Base-by-base conservation (phyloP, 2,113 vertebrate genomes). In the Lagopus leucura region DNA sequence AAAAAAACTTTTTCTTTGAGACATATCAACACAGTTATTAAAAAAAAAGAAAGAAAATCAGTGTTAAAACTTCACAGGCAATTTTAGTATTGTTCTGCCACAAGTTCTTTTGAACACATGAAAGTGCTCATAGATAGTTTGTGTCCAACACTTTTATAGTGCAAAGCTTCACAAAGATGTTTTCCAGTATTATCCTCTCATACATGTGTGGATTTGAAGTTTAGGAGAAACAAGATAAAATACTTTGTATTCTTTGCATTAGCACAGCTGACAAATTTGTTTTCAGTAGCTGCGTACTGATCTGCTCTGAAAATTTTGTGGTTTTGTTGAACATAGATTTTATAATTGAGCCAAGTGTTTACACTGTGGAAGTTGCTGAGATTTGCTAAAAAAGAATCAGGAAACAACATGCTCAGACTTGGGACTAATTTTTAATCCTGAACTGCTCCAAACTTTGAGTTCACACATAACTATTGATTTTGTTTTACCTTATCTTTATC, bases 1-100 rank as follows among this genome's bases (percentile, higher is more conserved):
- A 52, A 0, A 47, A 43, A 43, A 43, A 17, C 42, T 14, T 52
- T 45, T 70, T 10, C 13, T 36, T 24, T 60, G 17, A 84, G 82
- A 58, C 1, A 32, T 2, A 1, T 81, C 15, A 71, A 47, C 6
- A 0, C 11, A 11, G 3, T n/a, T 65, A 19, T 28, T 52, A 15
- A 52, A 42, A 45, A 42, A 45, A 22, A 55, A 45, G 8, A 6
- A 0, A 19, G 30, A 8, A 14, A 42, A 67, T 25, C 13, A 5
- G 36, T n/a, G 2, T 66, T 60, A 40, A n/a, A 10, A 4, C 14
- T 78, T 65, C 50, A 38, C 67, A 7, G 0, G 1, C 54, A 2
- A 11, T 81, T 65, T 69, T 52, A 52, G 7, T 2, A 12, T 32
- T 1, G 4, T 36, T 77, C 18, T 50, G 17, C 14, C 60, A 38